phyloP scores from a whole-genome alignment of 2,888 invertebrate genomes.

The Nephrotoma appendiculata region DNA sequence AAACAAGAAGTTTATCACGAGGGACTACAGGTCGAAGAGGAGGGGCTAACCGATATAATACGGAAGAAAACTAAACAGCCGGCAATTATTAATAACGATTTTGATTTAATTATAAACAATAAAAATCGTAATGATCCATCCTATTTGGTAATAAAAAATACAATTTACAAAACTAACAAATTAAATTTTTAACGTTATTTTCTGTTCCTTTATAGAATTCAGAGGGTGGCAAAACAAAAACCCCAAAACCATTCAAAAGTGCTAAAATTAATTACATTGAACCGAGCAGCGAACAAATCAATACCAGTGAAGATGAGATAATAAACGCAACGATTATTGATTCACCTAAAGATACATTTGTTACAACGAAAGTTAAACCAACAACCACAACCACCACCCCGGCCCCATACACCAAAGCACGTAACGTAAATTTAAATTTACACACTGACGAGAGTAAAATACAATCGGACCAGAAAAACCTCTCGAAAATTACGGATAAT shows the following conservation, averaged over 20 bases:
- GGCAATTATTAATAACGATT: slow-evolving; percentile 23
- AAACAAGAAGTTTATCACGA: slow-evolving; percentile 68
- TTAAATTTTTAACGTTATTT: background rate
- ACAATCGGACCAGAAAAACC: slow-evolving; percentile 33
- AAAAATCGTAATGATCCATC: slow-evolving; percentile 19
- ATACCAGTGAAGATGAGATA: slow-evolving; percentile 2
- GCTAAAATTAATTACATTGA: background rate
- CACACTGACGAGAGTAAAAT: slow-evolving; percentile 31
- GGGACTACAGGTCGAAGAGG: slow-evolving; percentile 72
- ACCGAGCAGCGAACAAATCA: background rate
- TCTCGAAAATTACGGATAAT: slow-evolving; percentile 31
- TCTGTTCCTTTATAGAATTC: background rate
- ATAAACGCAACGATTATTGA: slow-evolving; percentile 11
- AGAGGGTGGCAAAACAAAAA: background rate
- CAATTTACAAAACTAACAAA: background rate
- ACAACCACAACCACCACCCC: background rate
- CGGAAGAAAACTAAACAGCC: slow-evolving; percentile 56
- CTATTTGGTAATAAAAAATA: slow-evolving; percentile 3
- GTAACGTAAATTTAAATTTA: slow-evolving; percentile 13
- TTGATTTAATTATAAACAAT: slow-evolving; percentile 33
- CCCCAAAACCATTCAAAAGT: background rate
- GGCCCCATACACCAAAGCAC: background rate
- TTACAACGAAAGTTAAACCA: background rate
- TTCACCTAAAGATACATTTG: slow-evolving; percentile 2
- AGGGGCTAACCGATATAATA: slow-evolving; percentile 60